Evolutionary conservation across 2,888 invertebrate species (phyloP).

Genomic region (Troides aeacus): DNA sequence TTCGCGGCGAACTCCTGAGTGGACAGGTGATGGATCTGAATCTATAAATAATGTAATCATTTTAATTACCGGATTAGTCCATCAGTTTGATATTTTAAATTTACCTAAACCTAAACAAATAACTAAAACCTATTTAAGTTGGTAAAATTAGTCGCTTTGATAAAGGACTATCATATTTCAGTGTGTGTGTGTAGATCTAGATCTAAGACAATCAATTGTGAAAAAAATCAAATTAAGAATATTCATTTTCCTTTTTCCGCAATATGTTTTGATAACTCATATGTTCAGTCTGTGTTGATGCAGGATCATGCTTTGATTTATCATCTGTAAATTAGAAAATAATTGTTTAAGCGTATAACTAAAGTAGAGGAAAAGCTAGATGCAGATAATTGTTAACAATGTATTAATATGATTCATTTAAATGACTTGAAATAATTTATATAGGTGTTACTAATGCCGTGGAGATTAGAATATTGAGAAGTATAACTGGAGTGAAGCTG

Average conservation of each 20-base stretch:
- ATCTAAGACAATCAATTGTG: not conserved
- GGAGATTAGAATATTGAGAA: no score
- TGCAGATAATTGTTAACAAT: not conserved
- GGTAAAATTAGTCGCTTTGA: no score
- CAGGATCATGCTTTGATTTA: not conserved
- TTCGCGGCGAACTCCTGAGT: not conserved
- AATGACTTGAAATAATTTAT: not conserved
- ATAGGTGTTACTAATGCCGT: no score
- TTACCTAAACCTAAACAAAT: not conserved
- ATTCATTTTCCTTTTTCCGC: not conserved
- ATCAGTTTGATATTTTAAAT: not conserved
- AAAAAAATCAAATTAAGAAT: not conserved
- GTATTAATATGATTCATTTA: not conserved
- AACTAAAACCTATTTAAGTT: no score
- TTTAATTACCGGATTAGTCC: not conserved
- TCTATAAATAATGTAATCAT: constrained; percentile 4
- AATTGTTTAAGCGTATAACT: no score
- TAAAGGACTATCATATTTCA: no score
- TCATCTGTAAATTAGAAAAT: constrained; percentile 6
- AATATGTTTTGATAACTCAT: constrained; percentile 9
- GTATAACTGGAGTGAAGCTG: no score
- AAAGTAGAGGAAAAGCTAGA: not conserved
- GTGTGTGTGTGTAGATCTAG: not conserved
- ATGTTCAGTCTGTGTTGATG: not conserved
- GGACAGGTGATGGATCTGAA: constrained; percentile 19